These are phyloP conservation scores for Xenopus borealis DNA, from an alignment of 2,113 vertebrate species.

Conservation along the genomic window DNA sequence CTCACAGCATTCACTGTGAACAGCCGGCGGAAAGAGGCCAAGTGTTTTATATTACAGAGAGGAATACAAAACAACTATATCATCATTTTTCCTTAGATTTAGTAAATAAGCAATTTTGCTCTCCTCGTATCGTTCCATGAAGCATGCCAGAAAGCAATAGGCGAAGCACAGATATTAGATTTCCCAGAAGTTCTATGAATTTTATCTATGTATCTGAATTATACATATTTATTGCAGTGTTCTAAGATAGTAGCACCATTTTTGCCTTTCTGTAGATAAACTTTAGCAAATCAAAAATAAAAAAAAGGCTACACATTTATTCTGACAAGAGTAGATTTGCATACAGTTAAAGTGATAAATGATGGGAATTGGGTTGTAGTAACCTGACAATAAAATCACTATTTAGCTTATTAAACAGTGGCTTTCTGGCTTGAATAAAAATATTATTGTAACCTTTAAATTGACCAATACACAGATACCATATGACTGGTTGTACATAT, in stretches of 20 bases:
- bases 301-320: no score
- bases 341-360: no score
- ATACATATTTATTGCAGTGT: slow-evolving; percentile 19
- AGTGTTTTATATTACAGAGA: slow-evolving; percentile 6
- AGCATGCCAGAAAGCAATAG: slow-evolving; percentile 19
- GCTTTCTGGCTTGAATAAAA: no score
- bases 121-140: not conserved
- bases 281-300: no score
- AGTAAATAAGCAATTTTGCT: slow-evolving; percentile 21
- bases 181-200: not conserved
- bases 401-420: no score
- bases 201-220: slow-evolving; percentile 1
- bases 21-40: not conserved
- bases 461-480: no score
- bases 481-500: no score
- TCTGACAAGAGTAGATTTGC: no score
- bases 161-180: slow-evolving; percentile 1
- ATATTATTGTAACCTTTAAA: no score
- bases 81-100: slow-evolving; percentile 8
- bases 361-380: no score
- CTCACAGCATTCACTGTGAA: not conserved
- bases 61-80: not conserved
- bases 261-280: no score
- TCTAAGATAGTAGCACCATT: not conserved
- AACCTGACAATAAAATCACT: no score